Evolutionary conservation across 2,888 invertebrate genomes (phyloP).

Genomic region (Corythucha ciliata): DNA sequence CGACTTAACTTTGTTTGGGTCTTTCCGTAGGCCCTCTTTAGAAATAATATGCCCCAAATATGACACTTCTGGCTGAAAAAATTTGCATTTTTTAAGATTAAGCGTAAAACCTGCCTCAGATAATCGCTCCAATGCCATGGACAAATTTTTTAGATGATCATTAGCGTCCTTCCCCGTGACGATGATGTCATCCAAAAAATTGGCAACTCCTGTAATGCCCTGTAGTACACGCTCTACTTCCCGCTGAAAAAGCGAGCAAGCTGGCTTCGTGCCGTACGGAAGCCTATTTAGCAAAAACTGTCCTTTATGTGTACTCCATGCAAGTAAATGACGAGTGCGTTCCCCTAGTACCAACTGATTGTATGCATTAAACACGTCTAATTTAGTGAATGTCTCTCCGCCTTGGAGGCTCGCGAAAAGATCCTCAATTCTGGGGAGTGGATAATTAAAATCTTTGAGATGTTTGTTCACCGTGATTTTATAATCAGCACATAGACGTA

Average conservation of each 20-base stretch:
- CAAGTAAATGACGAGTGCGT: neutral
- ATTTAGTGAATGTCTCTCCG: slow-evolving; percentile 13
- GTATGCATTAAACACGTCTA: slow-evolving; percentile 20
- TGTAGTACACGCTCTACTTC: neutral
- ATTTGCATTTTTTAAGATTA: neutral
- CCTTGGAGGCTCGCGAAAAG: slow-evolving; percentile 10
- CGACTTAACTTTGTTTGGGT: neutral
- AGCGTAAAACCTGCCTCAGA: neutral
- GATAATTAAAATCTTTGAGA: slow-evolving; percentile 8
- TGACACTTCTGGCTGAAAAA: neutral
- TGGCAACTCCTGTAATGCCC: neutral
- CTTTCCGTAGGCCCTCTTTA: neutral
- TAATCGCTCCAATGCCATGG: no score
- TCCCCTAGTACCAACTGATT: slow-evolving; percentile 11
- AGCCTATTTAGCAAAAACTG: slow-evolving; percentile 9
- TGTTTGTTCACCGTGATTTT: slow-evolving; percentile 17
- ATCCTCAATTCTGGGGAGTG: slow-evolving; percentile 13
- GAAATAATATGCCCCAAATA: neutral
- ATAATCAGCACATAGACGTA: slow-evolving; percentile 17
- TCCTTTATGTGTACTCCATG: neutral
- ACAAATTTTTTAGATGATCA: no score
- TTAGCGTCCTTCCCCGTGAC: neutral
- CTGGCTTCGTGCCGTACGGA: neutral
- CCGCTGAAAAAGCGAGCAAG: neutral
- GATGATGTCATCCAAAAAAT: neutral